These are phyloP conservation scores for Champsocephalus esox DNA, from an alignment of 2,797 vertebrate genomes.

Conservation along the genomic window DNA sequence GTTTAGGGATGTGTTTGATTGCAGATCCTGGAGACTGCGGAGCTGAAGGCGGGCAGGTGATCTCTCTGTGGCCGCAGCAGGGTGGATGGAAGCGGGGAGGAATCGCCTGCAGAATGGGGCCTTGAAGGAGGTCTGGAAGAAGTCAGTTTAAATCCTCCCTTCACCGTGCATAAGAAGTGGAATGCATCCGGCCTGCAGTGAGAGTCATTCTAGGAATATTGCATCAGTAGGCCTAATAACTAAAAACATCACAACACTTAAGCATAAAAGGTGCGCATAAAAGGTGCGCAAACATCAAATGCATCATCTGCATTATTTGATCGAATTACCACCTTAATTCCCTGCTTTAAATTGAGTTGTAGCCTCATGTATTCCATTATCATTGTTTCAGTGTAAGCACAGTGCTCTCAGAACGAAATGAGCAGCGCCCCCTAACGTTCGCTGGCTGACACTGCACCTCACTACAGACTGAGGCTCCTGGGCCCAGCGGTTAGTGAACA, in stretches of 20 bases:
- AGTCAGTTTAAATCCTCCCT: conserved; percentile 6
- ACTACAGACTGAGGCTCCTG: conserved; percentile 9
- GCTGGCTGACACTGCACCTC: background rate
- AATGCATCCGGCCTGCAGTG: conserved; percentile 1
- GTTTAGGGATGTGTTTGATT: conserved; percentile 59
- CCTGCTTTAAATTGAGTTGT: conserved; percentile 16
- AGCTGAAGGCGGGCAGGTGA: conserved; percentile 23
- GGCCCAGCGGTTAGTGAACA: conserved; percentile 54
- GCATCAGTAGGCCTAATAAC: no score
- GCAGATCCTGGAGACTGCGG: conserved; percentile 36
- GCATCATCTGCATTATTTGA: conserved; percentile 4
- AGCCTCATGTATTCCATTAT: conserved; percentile 8
- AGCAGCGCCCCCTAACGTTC: conserved; percentile 76
- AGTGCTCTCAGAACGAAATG: conserved; percentile 64
- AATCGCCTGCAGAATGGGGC: conserved; percentile 1
- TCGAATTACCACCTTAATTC: conserved; percentile 17
- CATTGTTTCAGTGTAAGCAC: conserved; percentile 15
- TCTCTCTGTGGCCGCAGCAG: conserved; percentile 38
- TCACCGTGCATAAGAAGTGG: background rate
- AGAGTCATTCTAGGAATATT: conserved; percentile 11
- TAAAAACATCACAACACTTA: background rate
- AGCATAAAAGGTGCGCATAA: background rate
- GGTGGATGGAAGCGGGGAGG: conserved; percentile 10
- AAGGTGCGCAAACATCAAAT: background rate
- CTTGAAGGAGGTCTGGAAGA: conserved; percentile 10